These are phyloP conservation scores for Trachemys scripta DNA, from an alignment of 2,113 vertebrate genomes.

Conservation along the genomic window DNA sequence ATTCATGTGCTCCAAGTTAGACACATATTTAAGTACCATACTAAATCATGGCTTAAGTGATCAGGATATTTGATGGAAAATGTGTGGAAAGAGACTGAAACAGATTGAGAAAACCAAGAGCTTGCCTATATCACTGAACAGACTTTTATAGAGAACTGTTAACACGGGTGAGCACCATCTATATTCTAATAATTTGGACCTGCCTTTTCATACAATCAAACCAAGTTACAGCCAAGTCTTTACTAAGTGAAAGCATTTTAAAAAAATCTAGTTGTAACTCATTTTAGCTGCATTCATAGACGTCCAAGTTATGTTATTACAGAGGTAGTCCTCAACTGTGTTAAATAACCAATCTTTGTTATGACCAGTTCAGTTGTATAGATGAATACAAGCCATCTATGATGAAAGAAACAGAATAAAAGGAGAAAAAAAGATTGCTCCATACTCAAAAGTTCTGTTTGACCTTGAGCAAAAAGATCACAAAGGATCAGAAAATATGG, in stretches of 20 bases:
- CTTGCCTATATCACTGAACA: not conserved
- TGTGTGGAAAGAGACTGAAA: not conserved
- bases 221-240: not conserved
- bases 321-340: rapidly evolving
- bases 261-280: not conserved
- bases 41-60: not conserved
- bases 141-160: not conserved
- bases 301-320: not conserved
- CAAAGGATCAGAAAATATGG: constrained; percentile 41
- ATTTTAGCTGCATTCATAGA: not conserved
- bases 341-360: not conserved
- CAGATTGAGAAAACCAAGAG: not conserved
- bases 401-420: not conserved
- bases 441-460: not conserved
- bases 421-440: constrained; percentile 1
- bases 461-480: constrained; percentile 69
- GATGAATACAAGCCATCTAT: not conserved
- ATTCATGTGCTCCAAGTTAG: not conserved
- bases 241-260: not conserved
- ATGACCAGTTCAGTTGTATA: not conserved
- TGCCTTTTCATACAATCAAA: not conserved
- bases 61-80: not conserved
- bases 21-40: not conserved
- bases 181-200: not conserved
- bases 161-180: not conserved